These are phyloP conservation scores for Oryzias celebensis DNA, from an alignment of 2,113 vertebrate species.

Conservation along the genomic window DNA sequence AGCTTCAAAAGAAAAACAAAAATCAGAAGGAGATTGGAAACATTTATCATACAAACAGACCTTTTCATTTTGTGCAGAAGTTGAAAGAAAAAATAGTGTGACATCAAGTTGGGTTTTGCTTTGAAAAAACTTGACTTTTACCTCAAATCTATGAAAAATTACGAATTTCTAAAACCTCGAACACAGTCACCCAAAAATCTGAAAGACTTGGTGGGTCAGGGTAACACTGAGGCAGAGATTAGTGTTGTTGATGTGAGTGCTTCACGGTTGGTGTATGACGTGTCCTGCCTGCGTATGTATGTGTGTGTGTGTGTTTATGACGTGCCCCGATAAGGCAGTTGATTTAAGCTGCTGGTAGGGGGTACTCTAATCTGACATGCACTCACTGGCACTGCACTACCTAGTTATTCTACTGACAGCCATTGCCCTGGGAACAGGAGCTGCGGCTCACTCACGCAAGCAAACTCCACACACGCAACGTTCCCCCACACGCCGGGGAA, in stretches of 20 bases:
- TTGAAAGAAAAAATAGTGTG: conserved; percentile 25
- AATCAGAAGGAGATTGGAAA: conserved; percentile 1
- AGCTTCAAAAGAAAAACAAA: background rate
- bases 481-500: conserved; percentile 5
- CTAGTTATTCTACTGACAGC: conserved; percentile 68
- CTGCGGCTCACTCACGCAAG: conserved; percentile 38
- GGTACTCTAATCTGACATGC: conserved; percentile 71
- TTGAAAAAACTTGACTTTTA: conserved; percentile 30
- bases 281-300: background rate
- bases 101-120: conserved; percentile 27
- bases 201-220: conserved; percentile 35
- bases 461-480: conserved; percentile 30
- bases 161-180: conserved; percentile 13
- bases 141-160: conserved; percentile 35
- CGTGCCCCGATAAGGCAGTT: conserved; percentile 57
- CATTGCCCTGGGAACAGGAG: conserved; percentile 56
- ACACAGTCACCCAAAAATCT: conserved; percentile 7
- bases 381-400: conserved; percentile 57
- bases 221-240: conserved; percentile 30
- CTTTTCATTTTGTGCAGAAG: conserved; percentile 34
- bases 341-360: conserved; percentile 68
- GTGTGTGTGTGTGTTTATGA: conserved; percentile 26
- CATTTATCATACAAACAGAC: conserved; percentile 24
- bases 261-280: conserved; percentile 12
- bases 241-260: conserved; percentile 32